Conservation (phyloP, 1,140 invertebrate species). For the Drosophila subobscura region DNA sequence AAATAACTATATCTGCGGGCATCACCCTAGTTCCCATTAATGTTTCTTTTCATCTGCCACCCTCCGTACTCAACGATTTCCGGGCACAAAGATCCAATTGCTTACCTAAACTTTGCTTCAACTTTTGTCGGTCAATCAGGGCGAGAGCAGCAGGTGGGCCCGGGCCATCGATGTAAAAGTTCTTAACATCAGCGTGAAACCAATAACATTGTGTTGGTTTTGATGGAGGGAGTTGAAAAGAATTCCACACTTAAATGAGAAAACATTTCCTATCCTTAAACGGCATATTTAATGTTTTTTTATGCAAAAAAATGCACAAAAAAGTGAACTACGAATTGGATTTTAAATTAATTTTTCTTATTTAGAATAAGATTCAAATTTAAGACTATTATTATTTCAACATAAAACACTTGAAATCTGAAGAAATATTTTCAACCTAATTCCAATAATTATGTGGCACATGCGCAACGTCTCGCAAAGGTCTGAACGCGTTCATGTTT, state of each 20-base stretch:
- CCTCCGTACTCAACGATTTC: no score
- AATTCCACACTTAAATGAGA: conserved; percentile 16
- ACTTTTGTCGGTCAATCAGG: conserved; percentile 6
- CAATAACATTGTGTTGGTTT: conserved; percentile 59
- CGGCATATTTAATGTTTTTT: conserved; percentile 1
- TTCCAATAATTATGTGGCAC: not conserved
- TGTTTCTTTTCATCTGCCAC: no score
- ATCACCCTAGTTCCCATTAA: no score
- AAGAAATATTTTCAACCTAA: not conserved
- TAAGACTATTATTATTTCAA: not conserved
- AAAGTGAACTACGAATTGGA: not conserved
- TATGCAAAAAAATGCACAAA: not conserved
- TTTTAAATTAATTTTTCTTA: not conserved
- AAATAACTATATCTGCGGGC: no score
- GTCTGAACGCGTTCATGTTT: conserved; percentile 15
- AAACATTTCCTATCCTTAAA: conserved; percentile 3
- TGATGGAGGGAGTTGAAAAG: conserved; percentile 2
- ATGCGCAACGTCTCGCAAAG: not conserved
- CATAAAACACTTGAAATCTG: not conserved
- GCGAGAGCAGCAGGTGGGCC: conserved; percentile 24
- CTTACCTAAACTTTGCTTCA: conserved; percentile 15
- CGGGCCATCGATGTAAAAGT: conserved; percentile 12
- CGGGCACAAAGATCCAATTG: no score
- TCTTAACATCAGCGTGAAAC: conserved; percentile 55
- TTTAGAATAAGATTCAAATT: no score